Evolutionary conservation across 2,113 vertebrate genomes (phyloP).

Genomic region (Leptobrachium leishanense): DNA sequence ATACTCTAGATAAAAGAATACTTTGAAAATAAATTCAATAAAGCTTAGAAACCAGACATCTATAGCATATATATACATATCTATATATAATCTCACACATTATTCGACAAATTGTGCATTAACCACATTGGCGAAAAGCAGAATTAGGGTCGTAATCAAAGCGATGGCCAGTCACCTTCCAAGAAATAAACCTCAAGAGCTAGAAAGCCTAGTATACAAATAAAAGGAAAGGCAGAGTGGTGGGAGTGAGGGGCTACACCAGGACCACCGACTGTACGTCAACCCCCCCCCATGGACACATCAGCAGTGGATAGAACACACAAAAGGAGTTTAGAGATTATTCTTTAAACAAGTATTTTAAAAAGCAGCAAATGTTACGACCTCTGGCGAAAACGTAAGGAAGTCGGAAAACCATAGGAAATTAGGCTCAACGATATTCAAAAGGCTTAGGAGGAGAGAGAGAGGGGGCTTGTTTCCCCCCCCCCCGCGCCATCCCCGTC

Average conservation of each 20-base stretch:
- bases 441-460: neutral
- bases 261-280: constrained; percentile 33
- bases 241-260: constrained; percentile 1
- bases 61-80: too few relatives aligned
- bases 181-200: neutral
- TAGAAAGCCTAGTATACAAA: constrained; percentile 34
- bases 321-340: constrained; percentile 28
- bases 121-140: neutral
- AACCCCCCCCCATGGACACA: constrained; percentile 37
- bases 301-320: constrained; percentile 28
- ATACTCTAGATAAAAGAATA: too few relatives aligned
- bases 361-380: constrained; percentile 2
- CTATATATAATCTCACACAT: too few relatives aligned
- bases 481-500: neutral
- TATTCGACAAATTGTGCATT: too few relatives aligned
- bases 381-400: neutral
- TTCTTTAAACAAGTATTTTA: neutral
- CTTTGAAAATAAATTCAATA: too few relatives aligned
- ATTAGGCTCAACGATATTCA: neutral
- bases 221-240: constrained; percentile 18
- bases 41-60: too few relatives aligned
- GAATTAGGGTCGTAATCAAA: neutral
- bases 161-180: neutral
- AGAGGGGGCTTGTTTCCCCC: neutral
- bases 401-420: neutral